Evolutionary conservation across 2,113 vertebrate genomes (phyloP), one percentile per base, ranked within the genome.

Genomic region (Chionodraco myersi): DNA sequence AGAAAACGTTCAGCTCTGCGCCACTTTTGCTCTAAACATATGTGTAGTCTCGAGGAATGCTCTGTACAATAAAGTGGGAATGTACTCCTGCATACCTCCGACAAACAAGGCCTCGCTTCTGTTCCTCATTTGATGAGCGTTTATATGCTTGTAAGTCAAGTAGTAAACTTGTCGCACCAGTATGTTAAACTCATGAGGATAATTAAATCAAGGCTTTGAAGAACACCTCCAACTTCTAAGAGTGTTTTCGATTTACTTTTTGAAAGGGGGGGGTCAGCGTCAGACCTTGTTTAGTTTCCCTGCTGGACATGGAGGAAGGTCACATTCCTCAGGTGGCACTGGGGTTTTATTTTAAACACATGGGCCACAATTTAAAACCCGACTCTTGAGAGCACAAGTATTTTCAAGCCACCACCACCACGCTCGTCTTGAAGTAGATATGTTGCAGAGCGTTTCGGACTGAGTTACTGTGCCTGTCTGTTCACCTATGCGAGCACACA

Each of bases 281-380:
- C 67, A 65, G 84, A 45, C 75, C 68, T 79, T 91, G 89, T 90
- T 91, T 92, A 69, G 82, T 84, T 89, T 72, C 88, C 45, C 51
- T 79, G 82, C 82, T 70, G 90, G 88, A 89, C 84, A 79, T 69
- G 60, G 60, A 30, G 7, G 16, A 67, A 78, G 62, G 94, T 94
- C 92, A 92, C 92, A 94, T 95, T 95, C 93, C 90, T 92, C 70
- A 67, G 53, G 84, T 84, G 89, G 36, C 77, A 60, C 34, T 2
- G 13, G 44, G 16, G 23, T 57, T 89, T 75, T 86, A 94, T 91
- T 92, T 81, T 70, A 90, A 94, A 94, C 92, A 90, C 80, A 88
- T 86, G 90, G 72, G 58, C 41, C 7, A 30, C 16, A 41, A 18
- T 79, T 79, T 44, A 63, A 62, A 1, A 7, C 48, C 11, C 36